A percentile compares a stretch with the other conserved stretches of the same genome.
Evolutionary conservation across 2,113 vertebrate genomes (phyloP).

Genomic region (Litocranius walleri): DNA sequence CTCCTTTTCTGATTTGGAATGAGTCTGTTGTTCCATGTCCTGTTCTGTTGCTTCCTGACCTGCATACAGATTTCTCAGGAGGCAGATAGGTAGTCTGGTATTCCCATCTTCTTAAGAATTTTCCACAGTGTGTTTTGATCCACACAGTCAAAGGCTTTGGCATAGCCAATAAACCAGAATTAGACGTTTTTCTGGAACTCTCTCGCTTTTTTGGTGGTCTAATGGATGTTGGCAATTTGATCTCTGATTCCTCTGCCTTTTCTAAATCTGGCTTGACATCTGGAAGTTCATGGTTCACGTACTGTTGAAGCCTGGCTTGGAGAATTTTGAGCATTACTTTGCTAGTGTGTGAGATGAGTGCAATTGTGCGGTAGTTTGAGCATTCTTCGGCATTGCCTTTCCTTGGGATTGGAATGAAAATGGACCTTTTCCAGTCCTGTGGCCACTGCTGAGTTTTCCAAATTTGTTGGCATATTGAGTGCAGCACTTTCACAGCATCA

Average conservation of each 20-base stretch:
- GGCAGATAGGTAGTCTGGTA: neutral
- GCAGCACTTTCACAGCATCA: neutral
- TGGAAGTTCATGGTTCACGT: neutral
- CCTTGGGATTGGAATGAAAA: neutral
- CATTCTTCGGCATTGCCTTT: neutral
- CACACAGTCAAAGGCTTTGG: neutral
- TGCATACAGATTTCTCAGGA: neutral
- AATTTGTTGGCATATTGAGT: neutral
- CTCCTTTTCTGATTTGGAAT: neutral
- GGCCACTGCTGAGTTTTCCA: neutral
- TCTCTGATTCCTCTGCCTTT: neutral
- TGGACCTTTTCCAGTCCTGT: neutral
- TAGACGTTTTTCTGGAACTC: neutral
- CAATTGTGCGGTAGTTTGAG: neutral
- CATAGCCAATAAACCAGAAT: neutral
- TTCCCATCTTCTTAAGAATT: neutral
- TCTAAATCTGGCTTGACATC: neutral
- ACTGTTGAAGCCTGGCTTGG: neutral
- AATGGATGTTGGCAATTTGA: neutral
- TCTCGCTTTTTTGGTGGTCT: rapidly evolving
- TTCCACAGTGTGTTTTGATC: neutral
- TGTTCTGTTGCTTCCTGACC: neutral
- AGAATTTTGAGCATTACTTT: neutral
- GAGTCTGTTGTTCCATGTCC: neutral
- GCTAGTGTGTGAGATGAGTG: neutral